phyloP scores from a whole-genome alignment of 2,888 invertebrate species.

The Pasiphila rectangulata region DNA sequence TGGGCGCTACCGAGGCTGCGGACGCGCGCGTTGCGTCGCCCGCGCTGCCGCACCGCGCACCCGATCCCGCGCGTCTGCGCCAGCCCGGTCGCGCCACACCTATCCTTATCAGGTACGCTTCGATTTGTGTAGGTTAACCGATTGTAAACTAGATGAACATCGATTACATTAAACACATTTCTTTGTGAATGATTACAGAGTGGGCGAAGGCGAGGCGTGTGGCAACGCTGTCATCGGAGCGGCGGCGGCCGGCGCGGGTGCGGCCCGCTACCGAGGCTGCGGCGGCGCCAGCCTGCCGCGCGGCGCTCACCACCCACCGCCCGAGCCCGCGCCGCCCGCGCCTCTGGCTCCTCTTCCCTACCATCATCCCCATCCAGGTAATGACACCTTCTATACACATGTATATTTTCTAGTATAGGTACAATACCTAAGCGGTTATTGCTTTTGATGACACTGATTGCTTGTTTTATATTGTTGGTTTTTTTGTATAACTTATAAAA shows the following conservation, averaged over 20 bases:
- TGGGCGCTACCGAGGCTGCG: conserved; percentile 65
- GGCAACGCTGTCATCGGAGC: conserved; percentile 37
- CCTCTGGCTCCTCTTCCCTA: too few relatives aligned
- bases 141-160: neutral
- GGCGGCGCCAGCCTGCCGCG: conserved; percentile 71
- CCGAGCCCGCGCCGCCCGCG: conserved; percentile 36
- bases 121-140: neutral
- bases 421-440: too few relatives aligned
- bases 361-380: conserved; percentile 30
- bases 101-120: conserved; percentile 56
- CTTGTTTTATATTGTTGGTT: neutral
- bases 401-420: too few relatives aligned
- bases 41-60: conserved; percentile 69
- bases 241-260: conserved; percentile 50
- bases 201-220: conserved; percentile 41
- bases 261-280: conserved; percentile 51
- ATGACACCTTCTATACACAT: too few relatives aligned
- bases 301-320: conserved; percentile 68
- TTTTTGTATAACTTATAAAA: too few relatives aligned
- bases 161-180: neutral
- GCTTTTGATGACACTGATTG: too few relatives aligned
- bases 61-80: conserved; percentile 47
- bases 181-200: conserved; percentile 24
- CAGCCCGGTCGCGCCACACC: conserved; percentile 64
- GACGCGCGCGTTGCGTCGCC: conserved; percentile 72